These are phyloP conservation scores for Thamnaconus septentrionalis DNA, from an alignment of 2,113 vertebrate genomes.

Conservation along the genomic window DNA sequence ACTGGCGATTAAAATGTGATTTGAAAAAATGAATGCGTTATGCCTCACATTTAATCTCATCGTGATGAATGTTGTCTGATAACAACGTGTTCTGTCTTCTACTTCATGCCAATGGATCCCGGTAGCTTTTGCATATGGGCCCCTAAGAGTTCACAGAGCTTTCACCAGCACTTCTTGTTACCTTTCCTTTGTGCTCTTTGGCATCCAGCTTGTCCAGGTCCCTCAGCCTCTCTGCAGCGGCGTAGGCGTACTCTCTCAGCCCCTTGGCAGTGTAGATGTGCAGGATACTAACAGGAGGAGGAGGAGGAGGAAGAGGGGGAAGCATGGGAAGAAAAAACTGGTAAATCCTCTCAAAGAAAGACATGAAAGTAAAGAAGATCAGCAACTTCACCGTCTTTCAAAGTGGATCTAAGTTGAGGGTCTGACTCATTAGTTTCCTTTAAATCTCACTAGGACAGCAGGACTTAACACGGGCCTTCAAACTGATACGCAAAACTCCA, in stretches of 20 bases:
- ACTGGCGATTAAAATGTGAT: no score
- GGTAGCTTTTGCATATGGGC: no score
- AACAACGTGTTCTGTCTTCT: no score
- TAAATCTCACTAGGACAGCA: conserved; percentile 25
- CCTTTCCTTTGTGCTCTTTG: conserved; percentile 91
- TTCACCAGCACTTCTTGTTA: conserved; percentile 35
- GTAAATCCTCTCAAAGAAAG: no score
- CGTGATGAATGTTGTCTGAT: no score
- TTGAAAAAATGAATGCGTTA: no score
- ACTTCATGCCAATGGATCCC: no score
- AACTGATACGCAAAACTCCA: no score
- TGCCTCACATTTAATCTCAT: no score
- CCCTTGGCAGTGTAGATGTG: conserved; percentile 88
- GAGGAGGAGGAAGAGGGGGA: conserved; percentile 9
- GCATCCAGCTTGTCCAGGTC: conserved; percentile 77
- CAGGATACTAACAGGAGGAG: conserved; percentile 76
- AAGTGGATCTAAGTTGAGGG: background rate
- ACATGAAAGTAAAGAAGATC: no score
- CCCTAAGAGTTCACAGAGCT: no score
- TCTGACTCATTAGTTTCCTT: conserved; percentile 40
- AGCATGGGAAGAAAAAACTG: conserved; percentile 1
- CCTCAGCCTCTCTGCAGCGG: conserved; percentile 81
- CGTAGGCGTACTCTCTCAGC: conserved; percentile 80
- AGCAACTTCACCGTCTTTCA: no score
- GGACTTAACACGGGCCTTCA: background rate